These are phyloP conservation scores for Gopherus evgoodei DNA, from an alignment of 2,113 vertebrate species.

Conservation along the genomic window DNA sequence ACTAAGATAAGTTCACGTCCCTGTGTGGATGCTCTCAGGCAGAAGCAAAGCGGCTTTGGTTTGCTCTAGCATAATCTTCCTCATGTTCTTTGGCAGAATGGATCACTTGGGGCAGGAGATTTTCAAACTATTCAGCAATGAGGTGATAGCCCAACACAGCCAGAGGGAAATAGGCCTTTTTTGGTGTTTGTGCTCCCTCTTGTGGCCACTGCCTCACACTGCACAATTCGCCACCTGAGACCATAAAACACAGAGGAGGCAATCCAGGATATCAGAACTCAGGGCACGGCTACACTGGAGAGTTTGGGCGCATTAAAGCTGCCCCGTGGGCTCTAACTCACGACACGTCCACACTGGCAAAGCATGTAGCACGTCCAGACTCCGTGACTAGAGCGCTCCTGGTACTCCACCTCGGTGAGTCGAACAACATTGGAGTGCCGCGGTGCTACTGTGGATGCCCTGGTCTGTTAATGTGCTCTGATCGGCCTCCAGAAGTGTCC, in stretches of 20 bases:
- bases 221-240: neutral
- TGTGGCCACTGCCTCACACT: neutral
- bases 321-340: no score
- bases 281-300: no score
- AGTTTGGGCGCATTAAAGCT: no score
- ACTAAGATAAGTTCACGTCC: neutral
- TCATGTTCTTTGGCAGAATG: neutral
- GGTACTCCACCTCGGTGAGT: no score
- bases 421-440: no score
- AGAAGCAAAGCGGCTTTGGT: neutral
- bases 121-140: neutral
- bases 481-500: no score
- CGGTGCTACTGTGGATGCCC: no score
- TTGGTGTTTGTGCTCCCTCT: conserved; percentile 66
- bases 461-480: no score
- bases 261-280: no score
- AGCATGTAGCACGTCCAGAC: no score
- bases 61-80: neutral
- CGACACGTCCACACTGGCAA: no score
- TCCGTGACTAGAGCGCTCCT: no score
- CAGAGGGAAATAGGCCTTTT: neutral
- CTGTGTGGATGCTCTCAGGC: neutral
- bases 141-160: neutral
- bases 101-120: neutral
- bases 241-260: neutral